Evolutionary conservation across 2,797 vertebrate species (phyloP).

Genomic region (Sebastes kiyomatsui): DNA sequence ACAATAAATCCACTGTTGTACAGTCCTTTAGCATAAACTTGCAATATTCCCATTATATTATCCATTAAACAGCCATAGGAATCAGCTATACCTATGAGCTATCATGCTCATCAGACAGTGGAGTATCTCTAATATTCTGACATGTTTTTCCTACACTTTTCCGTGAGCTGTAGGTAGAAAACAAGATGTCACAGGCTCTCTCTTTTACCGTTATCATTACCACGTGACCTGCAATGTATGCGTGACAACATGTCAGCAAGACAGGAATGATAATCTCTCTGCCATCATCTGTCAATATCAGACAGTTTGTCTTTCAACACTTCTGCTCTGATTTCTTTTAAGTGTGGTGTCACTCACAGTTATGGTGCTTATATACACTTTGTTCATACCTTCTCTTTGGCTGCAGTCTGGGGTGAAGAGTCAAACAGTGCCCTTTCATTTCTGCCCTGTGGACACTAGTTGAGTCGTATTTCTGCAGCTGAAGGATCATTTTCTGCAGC

Average conservation of each 20-base stretch:
- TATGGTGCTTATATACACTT: not conserved
- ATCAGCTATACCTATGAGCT: not conserved
- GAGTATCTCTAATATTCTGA: not conserved
- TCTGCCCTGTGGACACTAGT: not conserved
- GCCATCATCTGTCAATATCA: slow-evolving; percentile 1
- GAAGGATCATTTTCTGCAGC: not conserved
- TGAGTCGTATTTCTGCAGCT: slow-evolving; percentile 3
- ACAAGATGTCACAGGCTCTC: not conserved
- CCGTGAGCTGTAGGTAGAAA: not conserved
- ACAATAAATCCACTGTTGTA: not conserved
- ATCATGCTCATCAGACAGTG: not conserved
- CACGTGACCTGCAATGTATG: slow-evolving; percentile 5
- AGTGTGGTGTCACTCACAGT: not conserved
- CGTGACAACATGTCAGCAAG: slow-evolving; percentile 25
- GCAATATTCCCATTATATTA: not conserved
- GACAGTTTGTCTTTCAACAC: slow-evolving; percentile 2
- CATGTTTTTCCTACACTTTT: not conserved
- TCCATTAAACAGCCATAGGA: not conserved
- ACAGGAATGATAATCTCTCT: slow-evolving; percentile 37
- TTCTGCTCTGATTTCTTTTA: not conserved
- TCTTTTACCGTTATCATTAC: not conserved
- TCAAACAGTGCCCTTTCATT: not conserved
- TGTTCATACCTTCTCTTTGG: not conserved
- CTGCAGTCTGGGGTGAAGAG: not conserved
- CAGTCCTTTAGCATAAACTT: not conserved